Base-by-base conservation (phyloP, 2,113 vertebrate genomes). In the Rhegmatorhina hoffmannsi region DNA sequence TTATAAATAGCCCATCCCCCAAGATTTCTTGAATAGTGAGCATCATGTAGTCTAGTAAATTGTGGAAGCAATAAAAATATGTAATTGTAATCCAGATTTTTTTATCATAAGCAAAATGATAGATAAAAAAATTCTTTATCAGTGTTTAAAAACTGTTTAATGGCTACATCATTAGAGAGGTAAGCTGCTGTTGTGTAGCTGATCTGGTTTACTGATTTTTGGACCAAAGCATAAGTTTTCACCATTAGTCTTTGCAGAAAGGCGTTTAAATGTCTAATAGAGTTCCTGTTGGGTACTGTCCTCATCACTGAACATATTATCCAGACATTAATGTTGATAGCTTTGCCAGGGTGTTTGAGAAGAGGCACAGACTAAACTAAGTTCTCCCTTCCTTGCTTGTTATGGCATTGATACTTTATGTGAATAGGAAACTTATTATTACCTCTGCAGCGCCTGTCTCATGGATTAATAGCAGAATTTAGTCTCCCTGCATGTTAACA, bases 391-490 rank as follows among this genome's bases (percentile, higher is more conserved):
- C 80, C 73, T 95, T 91, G 63, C 95, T 86, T 79, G n/a, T 58
- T 74, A 88, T 83, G 63, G 29, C 34, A 75, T 88, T 64, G 59
- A 70, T 80, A 44, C 10, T 64, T 28, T 63, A 72, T 0, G 5
- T 86, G 92, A 56, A n/a, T 63, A 64, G 76, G 63, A 92, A 94
- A 77, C 47, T 50, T 67, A 26, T 83, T 77, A 70, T 58, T 94
- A 77, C 63, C 68, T 92, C 76, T 92, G 83, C 60, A 81, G 53
- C 44, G 69, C 62, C 72, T 96, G 90, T 92, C 90, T 93, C 29
- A 10, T 50, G 93, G 92, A 96, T 96, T 96, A 96, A 95, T 93
- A 67, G 92, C 90, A 92, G 80, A 96, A 92, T 96, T 94, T 86
- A 92, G 90, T 53, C 66, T 84, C 73, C 67, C 50, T 84, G 83